Evolutionary conservation across 2,888 invertebrate species (phyloP), one percentile per base, ranked within the genome.

Genomic region (Ichneumon xanthorius): DNA sequence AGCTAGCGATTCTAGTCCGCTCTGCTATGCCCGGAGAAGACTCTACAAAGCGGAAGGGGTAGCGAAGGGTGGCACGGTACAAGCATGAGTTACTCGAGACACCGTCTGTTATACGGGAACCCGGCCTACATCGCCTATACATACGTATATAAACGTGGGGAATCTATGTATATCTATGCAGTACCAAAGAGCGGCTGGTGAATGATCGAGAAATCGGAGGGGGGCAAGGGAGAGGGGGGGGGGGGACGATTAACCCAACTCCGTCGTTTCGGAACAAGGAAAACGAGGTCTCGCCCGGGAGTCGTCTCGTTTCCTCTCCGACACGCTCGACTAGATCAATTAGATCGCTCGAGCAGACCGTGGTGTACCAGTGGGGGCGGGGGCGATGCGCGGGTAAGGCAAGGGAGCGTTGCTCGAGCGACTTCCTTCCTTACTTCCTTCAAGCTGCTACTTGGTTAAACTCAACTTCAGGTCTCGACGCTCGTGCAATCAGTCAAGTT

Each of bases 21-120:
- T 61, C 63, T 45, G 30, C 73, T 48, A n/a, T 16, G 33, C 22
- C 68, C 50, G 67, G 11, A 63, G 73, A 65, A 71, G 78, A 84
- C 45, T 81, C 80, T 65, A 61, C 70, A 75, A 50, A 73, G 33
- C 75, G 79, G 78, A 75, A 73, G 71, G 77, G 77, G 75, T 40
- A 40, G 71, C 78, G 65, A 78, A 70, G 72, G 82, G 72, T 77
- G 86, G 77, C 82, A 68, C 72, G 61, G 78, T 83, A 80, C 77
- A 72, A 81, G 87, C 87, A 87, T 86, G 85, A 87, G 84, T 87
- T 87, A 87, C 86, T 86, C 68, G 73, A 67, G 83, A 87, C 86
- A 87, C 77, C 87, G 85, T 87, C 84, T 86, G 86, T 84, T 84
- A 71, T 78, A 82, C 4, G 14, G 45, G 45, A 45, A 45, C 78